Evolutionary conservation across 2,888 invertebrate species (phyloP).

Genomic region (Erannis defoliaria): DNA sequence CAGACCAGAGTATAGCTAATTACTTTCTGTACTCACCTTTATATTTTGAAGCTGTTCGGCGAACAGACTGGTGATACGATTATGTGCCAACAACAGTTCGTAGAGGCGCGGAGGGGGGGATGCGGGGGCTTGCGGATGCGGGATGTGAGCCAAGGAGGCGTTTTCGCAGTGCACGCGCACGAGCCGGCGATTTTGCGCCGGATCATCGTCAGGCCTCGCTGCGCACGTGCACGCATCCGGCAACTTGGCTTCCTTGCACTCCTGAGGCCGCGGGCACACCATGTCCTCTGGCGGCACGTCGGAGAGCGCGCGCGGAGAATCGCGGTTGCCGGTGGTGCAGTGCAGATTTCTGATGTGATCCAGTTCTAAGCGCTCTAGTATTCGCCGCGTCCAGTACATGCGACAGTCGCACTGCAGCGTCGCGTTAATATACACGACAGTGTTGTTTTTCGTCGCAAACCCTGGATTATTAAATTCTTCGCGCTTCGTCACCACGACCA

Average conservation of each 20-base stretch:
- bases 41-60: slow-evolving; percentile 23
- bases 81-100: slow-evolving; percentile 38
- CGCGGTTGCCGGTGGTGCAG: not conserved
- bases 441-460: not conserved
- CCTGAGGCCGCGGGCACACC: slow-evolving; percentile 38
- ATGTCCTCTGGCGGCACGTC: slow-evolving; percentile 42
- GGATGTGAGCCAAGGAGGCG: slow-evolving; percentile 17
- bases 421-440: not conserved
- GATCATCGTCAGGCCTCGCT: slow-evolving; percentile 12
- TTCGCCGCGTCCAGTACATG: too few relatives aligned
- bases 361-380: not conserved
- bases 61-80: slow-evolving; percentile 38
- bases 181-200: slow-evolving; percentile 38
- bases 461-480: slow-evolving; percentile 30
- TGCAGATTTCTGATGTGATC: not conserved
- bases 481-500: slow-evolving; percentile 9
- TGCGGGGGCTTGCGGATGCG: slow-evolving; percentile 27
- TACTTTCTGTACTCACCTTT: not conserved
- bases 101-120: slow-evolving; percentile 10
- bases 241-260: slow-evolving; percentile 30
- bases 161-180: slow-evolving; percentile 35
- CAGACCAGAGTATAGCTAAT: too few relatives aligned
- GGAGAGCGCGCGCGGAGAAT: slow-evolving; percentile 38
- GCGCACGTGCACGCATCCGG: slow-evolving; percentile 26
- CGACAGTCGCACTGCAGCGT: too few relatives aligned